Evolutionary conservation across 2,888 invertebrate species (phyloP).

Genomic region (Neoaliturus tenellus): DNA sequence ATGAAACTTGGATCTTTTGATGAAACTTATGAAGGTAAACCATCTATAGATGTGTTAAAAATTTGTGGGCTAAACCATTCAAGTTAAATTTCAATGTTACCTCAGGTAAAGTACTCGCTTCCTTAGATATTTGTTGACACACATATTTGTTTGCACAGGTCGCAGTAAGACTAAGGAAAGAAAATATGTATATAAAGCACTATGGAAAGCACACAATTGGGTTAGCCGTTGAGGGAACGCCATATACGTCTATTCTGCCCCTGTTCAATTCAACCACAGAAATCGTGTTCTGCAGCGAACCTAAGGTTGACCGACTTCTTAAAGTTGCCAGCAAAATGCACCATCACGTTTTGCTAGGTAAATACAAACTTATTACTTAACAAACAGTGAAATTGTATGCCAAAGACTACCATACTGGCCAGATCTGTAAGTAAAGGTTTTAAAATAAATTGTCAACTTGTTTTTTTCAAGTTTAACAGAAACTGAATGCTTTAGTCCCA

Average conservation of each 20-base stretch:
- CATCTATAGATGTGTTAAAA: background rate
- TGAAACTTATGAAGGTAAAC: background rate
- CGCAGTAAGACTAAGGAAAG: constrained; percentile 75
- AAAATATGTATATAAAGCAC: constrained; percentile 81
- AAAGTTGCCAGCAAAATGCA: constrained; percentile 83
- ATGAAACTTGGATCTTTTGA: background rate
- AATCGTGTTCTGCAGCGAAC: constrained; percentile 83
- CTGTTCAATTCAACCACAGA: constrained; percentile 80
- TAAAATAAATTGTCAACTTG: too few relatives aligned
- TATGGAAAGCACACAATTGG: constrained; percentile 81
- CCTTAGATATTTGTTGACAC: background rate
- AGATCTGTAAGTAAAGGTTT: too few relatives aligned
- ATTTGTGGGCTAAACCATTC: background rate
- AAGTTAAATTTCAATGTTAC: background rate
- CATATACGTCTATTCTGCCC: constrained; percentile 80
- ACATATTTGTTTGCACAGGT: constrained; percentile 60
- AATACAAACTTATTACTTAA: too few relatives aligned
- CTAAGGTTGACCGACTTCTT: constrained; percentile 77
- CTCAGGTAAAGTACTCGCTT: background rate
- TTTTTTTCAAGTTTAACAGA: too few relatives aligned
- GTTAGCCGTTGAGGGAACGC: constrained; percentile 80
- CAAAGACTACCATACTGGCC: too few relatives aligned
- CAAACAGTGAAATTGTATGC: too few relatives aligned
- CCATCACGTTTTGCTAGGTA: constrained; percentile 82
- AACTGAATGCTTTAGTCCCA: too few relatives aligned